Evolutionary conservation across 2,113 vertebrate species (phyloP), one percentile per base, ranked within the genome.

Genomic region (Garra rufa): DNA sequence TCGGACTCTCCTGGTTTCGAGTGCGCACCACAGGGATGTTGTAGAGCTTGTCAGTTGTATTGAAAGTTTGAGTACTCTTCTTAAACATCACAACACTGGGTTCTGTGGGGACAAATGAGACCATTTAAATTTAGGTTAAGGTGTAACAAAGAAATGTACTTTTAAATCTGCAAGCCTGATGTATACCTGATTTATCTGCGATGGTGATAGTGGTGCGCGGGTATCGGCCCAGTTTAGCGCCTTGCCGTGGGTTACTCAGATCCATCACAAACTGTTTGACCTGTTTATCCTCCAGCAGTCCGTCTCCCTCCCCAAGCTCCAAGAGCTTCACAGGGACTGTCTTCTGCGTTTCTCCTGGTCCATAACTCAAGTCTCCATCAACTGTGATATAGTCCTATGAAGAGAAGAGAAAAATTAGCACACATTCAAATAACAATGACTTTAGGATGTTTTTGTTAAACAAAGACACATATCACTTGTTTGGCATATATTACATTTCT

Each of bases 201-300:
- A 99, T 96, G 88, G 96, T 95, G 89, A 99, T 86, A 0, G 96
- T 97, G 85, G 97, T 95, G 30, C 94, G 94, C 0, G 96, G 95
- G 88, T 96, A 96, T 71, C 95, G 94, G 65, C 97, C 98, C 3
- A 99, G 91, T 85, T 97, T 98, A 74, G 96, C 96, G 0, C 97
- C 97, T 0, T 97, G 91, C 76, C 95, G 96, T 82, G 97, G 97
- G 76, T 97, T 97, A 85, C 94, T 95, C 76, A 99, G 96, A 74
- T 98, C 97, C 85, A 99, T 46, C 8, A 94, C 85, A 17, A 99
- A 99, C 86, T 97, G 97, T 87, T 96, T 97, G 84, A 94, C 85
- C 90, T 96, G 97, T 81, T 83, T 92, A 82, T 94, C 95, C 14
- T 92, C 92, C 63, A 99, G 91, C 15, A 99, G 95, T 9, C 94